Evolutionary conservation across 1,140 invertebrate genomes (phyloP).

Genomic region (Drosophila truncata): DNA sequence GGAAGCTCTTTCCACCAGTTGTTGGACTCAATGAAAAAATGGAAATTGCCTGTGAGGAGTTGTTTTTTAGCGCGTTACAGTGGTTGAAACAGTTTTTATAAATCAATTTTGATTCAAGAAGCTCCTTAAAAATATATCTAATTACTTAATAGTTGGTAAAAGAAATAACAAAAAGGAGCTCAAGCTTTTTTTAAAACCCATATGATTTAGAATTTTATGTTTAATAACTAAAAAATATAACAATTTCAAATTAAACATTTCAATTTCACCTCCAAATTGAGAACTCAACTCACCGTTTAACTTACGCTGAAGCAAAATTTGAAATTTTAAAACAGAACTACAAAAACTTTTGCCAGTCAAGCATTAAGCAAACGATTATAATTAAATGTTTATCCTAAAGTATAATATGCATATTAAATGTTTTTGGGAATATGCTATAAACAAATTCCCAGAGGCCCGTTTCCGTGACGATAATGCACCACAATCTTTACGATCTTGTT

Average conservation of each 20-base stretch:
- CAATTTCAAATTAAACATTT: neutral
- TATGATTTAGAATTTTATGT: neutral
- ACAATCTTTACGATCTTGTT: slow-evolving; percentile 22
- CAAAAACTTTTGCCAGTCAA: too few relatives aligned
- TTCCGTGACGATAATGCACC: slow-evolving; percentile 5
- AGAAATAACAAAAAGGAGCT: neutral
- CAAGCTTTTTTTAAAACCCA: neutral
- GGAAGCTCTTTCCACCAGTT: slow-evolving; percentile 41
- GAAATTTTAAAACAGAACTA: neutral
- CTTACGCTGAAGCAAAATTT: too few relatives aligned
- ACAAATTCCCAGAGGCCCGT: slow-evolving; percentile 18
- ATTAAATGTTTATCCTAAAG: neutral
- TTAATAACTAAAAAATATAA: neutral
- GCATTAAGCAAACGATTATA: neutral
- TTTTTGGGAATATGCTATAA: slow-evolving; percentile 6
- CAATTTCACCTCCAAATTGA: neutral
- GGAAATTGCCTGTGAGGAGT: slow-evolving; percentile 16
- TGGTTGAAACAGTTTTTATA: neutral
- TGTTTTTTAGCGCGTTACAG: slow-evolving; percentile 9
- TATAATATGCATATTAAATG: slow-evolving; percentile 11
- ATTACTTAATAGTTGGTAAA: neutral
- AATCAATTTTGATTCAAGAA: neutral
- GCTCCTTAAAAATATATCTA: neutral
- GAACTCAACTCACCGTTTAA: neutral
- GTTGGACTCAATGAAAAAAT: slow-evolving; percentile 43